A percentile compares a stretch with the other conserved stretches of the same genome.
These are phyloP conservation scores for Conchocele bisecta DNA, from an alignment of 2,888 invertebrate species.

Conservation along the genomic window DNA sequence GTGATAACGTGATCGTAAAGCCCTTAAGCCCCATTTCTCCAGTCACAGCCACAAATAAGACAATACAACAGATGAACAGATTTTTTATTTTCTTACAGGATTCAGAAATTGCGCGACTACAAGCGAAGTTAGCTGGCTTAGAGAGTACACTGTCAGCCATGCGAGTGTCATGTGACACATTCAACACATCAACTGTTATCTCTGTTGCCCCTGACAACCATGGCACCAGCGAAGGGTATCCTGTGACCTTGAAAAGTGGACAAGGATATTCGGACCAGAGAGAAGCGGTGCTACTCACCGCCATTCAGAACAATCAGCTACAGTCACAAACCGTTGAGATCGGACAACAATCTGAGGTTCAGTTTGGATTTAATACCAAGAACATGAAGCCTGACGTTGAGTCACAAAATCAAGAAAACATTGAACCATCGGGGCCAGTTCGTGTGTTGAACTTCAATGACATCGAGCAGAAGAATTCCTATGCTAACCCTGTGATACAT, in stretches of 20 bases:
- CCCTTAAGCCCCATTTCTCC: too few relatives aligned
- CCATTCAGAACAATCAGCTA: conserved; percentile 28
- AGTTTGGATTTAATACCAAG: conserved; percentile 37
- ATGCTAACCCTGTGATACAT: conserved; percentile 42
- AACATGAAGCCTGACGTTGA: not conserved
- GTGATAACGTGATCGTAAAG: too few relatives aligned
- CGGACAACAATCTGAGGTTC: conserved; percentile 53
- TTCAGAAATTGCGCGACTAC: conserved; percentile 70
- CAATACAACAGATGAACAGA: too few relatives aligned
- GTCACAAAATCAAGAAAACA: conserved; percentile 46
- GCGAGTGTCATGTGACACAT: conserved; percentile 53
- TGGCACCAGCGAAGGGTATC: conserved; percentile 19
- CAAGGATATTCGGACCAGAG: not conserved
- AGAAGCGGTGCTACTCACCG: conserved; percentile 44
- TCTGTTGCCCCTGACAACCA: conserved; percentile 23
- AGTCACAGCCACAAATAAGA: too few relatives aligned
- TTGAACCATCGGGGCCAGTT: conserved; percentile 56
- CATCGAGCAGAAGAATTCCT: conserved; percentile 40
- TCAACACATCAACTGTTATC: conserved; percentile 31
- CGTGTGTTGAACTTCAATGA: conserved; percentile 49
- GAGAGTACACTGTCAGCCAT: conserved; percentile 64
- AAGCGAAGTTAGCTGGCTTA: conserved; percentile 69
- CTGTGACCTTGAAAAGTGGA: not conserved
- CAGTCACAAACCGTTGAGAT: conserved; percentile 34
- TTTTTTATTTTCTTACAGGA: conserved; percentile 51